phyloP scores from a whole-genome alignment of 2,113 vertebrate species.

The Silurus glanis region DNA sequence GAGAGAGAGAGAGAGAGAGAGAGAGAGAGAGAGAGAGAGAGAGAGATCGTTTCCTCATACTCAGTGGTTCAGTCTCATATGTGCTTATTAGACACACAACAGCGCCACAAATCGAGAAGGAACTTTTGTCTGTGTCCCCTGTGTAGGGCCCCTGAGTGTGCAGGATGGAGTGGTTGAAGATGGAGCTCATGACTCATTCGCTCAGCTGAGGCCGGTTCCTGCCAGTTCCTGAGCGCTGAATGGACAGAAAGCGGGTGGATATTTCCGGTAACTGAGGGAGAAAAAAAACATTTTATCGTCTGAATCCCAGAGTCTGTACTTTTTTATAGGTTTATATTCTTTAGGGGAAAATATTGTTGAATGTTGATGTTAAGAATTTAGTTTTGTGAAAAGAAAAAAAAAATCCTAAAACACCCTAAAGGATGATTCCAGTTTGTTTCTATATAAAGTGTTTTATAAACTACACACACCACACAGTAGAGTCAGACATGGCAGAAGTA shows the following conservation, averaged over 20 bases:
- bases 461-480: too few relatives aligned
- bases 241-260: neutral
- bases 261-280: neutral
- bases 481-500: too few relatives aligned
- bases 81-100: neutral
- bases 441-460: too few relatives aligned
- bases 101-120: rapidly evolving
- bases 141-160: neutral
- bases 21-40: neutral
- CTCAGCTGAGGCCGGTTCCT: neutral
- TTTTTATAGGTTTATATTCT: too few relatives aligned
- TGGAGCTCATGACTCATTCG: neutral
- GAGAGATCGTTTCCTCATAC: neutral
- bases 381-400: too few relatives aligned
- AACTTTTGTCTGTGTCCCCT: neutral
- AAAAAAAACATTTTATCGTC: too few relatives aligned
- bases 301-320: too few relatives aligned
- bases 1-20: neutral
- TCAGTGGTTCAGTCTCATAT: neutral
- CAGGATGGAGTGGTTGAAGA: neutral
- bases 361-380: too few relatives aligned
- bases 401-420: too few relatives aligned
- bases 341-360: too few relatives aligned
- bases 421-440: too few relatives aligned
- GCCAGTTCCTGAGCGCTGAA: neutral